These are phyloP conservation scores for Cryptocephalus primarius DNA, from an alignment of 2,888 invertebrate genomes.

Conservation along the genomic window DNA sequence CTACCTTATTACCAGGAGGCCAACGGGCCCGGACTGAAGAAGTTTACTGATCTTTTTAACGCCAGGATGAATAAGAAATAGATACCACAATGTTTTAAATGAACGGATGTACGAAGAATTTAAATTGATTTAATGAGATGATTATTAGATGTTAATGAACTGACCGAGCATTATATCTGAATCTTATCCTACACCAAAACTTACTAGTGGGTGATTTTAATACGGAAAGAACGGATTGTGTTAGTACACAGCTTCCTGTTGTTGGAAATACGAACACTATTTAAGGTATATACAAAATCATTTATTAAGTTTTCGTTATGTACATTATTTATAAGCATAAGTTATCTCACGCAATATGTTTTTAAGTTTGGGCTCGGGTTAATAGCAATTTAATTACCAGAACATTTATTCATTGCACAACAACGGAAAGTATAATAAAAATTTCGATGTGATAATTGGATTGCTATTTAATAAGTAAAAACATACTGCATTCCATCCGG, in stretches of 20 bases:
- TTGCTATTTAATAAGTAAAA: constrained; percentile 11
- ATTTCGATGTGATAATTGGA: constrained; percentile 3
- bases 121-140: too few relatives aligned
- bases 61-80: neutral
- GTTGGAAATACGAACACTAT: too few relatives aligned
- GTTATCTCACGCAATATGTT: constrained; percentile 6
- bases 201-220: too few relatives aligned
- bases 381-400: constrained; percentile 9
- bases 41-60: neutral
- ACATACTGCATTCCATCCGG: constrained; percentile 6
- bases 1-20: neutral
- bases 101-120: too few relatives aligned
- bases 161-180: too few relatives aligned
- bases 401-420: neutral
- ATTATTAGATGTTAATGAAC: too few relatives aligned
- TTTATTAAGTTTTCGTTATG: constrained; percentile 8
- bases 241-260: too few relatives aligned
- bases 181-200: too few relatives aligned
- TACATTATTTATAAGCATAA: constrained; percentile 5
- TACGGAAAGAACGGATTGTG: too few relatives aligned
- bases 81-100: neutral
- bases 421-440: constrained; percentile 2
- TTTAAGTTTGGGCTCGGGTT: constrained; percentile 10
- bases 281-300: constrained; percentile 3
- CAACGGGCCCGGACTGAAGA: neutral